A percentile compares a stretch with the other conserved stretches of the same genome.
phyloP scores from a whole-genome alignment of 2,888 invertebrate genomes.

The Monoplex corrugatus region DNA sequence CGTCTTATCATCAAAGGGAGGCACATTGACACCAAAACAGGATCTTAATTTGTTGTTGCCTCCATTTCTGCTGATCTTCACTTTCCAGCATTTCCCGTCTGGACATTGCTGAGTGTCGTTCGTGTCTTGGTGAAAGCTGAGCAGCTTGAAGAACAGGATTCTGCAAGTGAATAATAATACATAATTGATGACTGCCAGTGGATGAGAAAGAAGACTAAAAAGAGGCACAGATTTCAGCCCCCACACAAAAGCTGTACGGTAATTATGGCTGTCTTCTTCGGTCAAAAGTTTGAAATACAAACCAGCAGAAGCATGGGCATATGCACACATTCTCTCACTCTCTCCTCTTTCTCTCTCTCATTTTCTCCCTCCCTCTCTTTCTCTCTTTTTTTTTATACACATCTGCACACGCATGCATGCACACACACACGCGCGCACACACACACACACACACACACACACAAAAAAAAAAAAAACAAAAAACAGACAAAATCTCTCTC shows the following conservation, averaged over 20 bases:
- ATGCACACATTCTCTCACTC: background rate
- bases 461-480: background rate
- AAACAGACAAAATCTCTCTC: no score
- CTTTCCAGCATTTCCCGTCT: constrained; percentile 6
- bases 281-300: no score
- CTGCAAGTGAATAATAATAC: no score
- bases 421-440: background rate
- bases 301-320: background rate
- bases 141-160: constrained; percentile 45
- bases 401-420: background rate
- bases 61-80: constrained; percentile 23
- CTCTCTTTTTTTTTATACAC: background rate
- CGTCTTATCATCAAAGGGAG: no score
- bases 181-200: no score
- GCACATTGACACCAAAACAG: no score
- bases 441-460: background rate
- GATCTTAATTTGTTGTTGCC: no score
- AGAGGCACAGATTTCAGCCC: background rate
- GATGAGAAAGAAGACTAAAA: no score
- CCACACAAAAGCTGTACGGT: no score
- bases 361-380: no score
- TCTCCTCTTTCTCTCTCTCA: no score
- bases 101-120: constrained; percentile 46
- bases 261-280: no score
- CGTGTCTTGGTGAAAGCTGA: constrained; percentile 29